phyloP scores from a whole-genome alignment of 2,797 vertebrate species.

The Poeciliopsis turneri region DNA sequence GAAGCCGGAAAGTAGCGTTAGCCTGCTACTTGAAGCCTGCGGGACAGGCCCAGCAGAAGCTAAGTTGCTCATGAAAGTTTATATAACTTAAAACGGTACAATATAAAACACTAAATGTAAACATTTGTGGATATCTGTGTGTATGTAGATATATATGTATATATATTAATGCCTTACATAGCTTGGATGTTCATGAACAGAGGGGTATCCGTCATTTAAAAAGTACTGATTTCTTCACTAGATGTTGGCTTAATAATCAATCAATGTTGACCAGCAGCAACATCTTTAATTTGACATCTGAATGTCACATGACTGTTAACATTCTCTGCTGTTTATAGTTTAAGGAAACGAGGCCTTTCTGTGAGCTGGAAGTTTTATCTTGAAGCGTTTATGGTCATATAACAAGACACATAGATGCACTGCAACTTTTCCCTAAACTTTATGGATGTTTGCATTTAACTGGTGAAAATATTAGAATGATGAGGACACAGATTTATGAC shows the following conservation, averaged over 20 bases:
- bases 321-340: conserved; percentile 40
- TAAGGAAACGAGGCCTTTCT: conserved; percentile 28
- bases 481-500: not conserved
- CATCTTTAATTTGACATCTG: not conserved
- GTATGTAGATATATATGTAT: too few relatives aligned
- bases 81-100: not conserved
- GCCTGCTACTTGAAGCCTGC: conserved; percentile 35
- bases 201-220: not conserved
- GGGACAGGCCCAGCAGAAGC: conserved; percentile 31
- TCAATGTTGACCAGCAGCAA: too few relatives aligned
- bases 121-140: not conserved
- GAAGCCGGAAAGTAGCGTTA: conserved; percentile 22
- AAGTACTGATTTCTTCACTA: not conserved
- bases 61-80: conserved; percentile 23
- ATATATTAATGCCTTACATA: not conserved
- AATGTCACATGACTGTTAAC: conserved; percentile 38
- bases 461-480: not conserved
- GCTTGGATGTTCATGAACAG: not conserved
- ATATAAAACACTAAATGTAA: not conserved
- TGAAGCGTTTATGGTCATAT: not conserved
- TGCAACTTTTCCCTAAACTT: not conserved
- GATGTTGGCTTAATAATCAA: not conserved
- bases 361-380: not conserved
- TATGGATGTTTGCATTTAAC: not conserved
- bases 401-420: not conserved